Percentiles rank a stretch among this genome's conserved stretches.
phyloP scores from a whole-genome alignment of 2,888 invertebrate species.

The Dryobotodes eremita region DNA sequence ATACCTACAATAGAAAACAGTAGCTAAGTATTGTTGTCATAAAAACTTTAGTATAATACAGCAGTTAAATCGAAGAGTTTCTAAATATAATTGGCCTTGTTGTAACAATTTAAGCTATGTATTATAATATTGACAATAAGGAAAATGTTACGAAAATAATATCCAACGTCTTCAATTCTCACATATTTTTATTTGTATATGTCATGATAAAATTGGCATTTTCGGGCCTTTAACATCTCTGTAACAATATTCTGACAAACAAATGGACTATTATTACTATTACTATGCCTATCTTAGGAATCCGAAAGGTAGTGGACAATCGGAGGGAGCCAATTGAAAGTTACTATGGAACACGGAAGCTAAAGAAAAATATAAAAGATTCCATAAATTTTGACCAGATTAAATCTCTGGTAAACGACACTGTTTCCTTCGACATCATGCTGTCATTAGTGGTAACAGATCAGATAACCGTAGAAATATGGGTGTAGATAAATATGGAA shows the following conservation, averaged over 20 bases:
- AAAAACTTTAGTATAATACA: conserved; percentile 17
- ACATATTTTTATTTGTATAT: background rate
- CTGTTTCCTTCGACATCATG: background rate
- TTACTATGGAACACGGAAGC: background rate
- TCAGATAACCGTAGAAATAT: background rate
- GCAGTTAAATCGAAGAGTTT: conserved; percentile 4
- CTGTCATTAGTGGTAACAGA: background rate
- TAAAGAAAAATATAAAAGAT: background rate
- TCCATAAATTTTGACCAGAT: background rate
- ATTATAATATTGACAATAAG: conserved; percentile 1
- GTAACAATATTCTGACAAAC: no score
- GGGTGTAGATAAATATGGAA: conserved; percentile 21
- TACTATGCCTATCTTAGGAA: background rate
- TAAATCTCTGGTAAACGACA: background rate
- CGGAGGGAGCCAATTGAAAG: background rate
- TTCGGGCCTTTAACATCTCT: no score
- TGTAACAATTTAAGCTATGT: conserved; percentile 1
- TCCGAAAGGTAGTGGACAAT: background rate
- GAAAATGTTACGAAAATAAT: conserved; percentile 18
- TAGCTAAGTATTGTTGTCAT: conserved; percentile 7
- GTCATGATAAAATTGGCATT: background rate
- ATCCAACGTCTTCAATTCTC: background rate
- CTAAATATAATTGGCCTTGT: conserved; percentile 8
- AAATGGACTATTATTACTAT: no score
- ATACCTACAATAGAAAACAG: background rate